phyloP scores from a whole-genome alignment of 2,113 vertebrate species.

The Phalacrocorax brasilianus region DNA sequence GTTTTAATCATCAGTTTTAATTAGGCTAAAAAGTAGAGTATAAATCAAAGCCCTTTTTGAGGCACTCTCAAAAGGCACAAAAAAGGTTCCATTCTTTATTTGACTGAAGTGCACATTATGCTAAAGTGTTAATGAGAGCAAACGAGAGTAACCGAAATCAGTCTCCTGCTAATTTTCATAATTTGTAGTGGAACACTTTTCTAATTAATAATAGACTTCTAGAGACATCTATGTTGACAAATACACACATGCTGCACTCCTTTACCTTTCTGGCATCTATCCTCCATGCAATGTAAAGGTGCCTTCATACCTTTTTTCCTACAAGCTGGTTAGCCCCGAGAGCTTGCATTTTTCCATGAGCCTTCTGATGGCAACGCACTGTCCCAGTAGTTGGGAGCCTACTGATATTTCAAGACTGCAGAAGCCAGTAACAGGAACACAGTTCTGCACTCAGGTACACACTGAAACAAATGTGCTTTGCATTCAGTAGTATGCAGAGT shows the following conservation, averaged over 20 bases:
- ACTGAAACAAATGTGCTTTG: background rate
- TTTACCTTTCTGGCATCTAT: background rate
- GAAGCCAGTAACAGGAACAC: background rate
- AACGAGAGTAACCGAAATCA: slow-evolving; percentile 31
- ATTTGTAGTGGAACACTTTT: slow-evolving; percentile 39
- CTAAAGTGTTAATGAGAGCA: slow-evolving; percentile 39
- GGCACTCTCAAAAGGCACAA: slow-evolving; percentile 36
- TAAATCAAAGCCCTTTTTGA: slow-evolving; percentile 53
- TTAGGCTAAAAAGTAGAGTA: slow-evolving; percentile 49
- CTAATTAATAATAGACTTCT: slow-evolving; percentile 55
- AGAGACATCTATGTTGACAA: slow-evolving; percentile 34
- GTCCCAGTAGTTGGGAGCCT: background rate
- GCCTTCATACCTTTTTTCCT: background rate
- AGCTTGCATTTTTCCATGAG: background rate
- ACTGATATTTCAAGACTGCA: background rate
- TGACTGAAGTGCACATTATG: slow-evolving; percentile 32
- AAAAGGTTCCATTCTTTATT: slow-evolving; percentile 31
- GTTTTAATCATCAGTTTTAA: slow-evolving; percentile 69
- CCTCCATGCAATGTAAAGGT: background rate
- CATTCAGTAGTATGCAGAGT: background rate
- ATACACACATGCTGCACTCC: background rate
- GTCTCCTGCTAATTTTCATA: slow-evolving; percentile 40
- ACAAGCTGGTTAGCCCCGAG: background rate
- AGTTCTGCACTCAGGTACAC: background rate
- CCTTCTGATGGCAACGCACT: background rate